Percentiles rank a stretch among this genome's conserved stretches.
These are phyloP conservation scores for Argentina silus DNA, from an alignment of 2,797 vertebrate species.

Conservation along the genomic window DNA sequence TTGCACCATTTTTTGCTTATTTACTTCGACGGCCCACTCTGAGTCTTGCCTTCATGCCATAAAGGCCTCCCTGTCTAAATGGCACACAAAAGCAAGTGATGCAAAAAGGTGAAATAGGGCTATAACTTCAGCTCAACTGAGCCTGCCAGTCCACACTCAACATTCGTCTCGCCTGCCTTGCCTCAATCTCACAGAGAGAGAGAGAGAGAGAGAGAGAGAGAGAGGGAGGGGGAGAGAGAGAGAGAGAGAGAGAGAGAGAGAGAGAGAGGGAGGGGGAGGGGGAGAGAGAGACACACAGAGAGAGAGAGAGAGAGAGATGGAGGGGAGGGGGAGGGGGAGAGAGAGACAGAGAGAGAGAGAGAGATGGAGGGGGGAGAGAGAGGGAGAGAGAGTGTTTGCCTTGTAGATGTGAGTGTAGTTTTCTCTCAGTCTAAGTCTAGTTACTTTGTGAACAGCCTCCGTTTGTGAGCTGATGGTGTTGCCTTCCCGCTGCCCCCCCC, in stretches of 20 bases:
- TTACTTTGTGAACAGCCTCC: constrained; percentile 68
- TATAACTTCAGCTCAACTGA: constrained; percentile 68
- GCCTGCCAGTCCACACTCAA: constrained; percentile 64
- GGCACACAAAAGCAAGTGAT: constrained; percentile 80
- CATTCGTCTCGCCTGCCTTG: background rate
- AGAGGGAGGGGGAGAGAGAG: no score
- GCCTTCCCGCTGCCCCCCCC: constrained; percentile 23
- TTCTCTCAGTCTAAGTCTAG: constrained; percentile 71
- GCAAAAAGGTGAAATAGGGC: constrained; percentile 83
- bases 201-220: no score
- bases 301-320: no score
- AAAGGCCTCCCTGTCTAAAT: constrained; percentile 72
- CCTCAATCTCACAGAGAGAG: no score
- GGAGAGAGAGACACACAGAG: no score
- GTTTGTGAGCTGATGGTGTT: constrained; percentile 68
- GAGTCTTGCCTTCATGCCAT: constrained; percentile 67
- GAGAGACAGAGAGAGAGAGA: no score
- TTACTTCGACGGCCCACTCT: constrained; percentile 68
- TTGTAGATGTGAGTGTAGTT: constrained; percentile 72
- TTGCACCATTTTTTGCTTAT: constrained; percentile 53
- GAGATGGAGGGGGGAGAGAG: no score
- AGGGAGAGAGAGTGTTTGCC: constrained; percentile 56
- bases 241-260: no score
- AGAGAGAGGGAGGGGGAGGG: no score
- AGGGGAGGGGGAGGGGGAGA: no score